phyloP scores from a whole-genome alignment of 2,888 invertebrate species.

The Anthoptus insignis region DNA sequence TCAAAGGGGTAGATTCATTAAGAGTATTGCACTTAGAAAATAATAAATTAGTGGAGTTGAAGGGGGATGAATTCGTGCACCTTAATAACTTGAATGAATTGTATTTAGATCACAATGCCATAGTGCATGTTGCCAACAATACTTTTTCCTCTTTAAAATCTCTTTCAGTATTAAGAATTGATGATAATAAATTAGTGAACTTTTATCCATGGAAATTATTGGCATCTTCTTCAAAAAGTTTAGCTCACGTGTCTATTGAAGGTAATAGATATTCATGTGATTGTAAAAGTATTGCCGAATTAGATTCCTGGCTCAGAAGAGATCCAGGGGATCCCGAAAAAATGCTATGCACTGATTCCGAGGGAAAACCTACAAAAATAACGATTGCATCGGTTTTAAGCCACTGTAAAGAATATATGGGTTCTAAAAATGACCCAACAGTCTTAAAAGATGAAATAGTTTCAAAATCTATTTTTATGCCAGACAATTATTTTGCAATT shows the following conservation, averaged over 20 bases:
- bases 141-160: slow-evolving; percentile 92
- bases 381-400: slow-evolving; percentile 84
- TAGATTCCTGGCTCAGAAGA: slow-evolving; percentile 90
- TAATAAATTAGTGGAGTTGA: slow-evolving; percentile 91
- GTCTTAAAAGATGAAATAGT: slow-evolving; percentile 83
- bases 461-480: slow-evolving; percentile 88
- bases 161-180: slow-evolving; percentile 91
- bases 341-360: slow-evolving; percentile 89
- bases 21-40: slow-evolving; percentile 92
- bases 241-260: slow-evolving; percentile 90
- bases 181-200: slow-evolving; percentile 92
- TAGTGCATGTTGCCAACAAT: slow-evolving; percentile 91
- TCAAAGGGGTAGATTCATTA: slow-evolving; percentile 92
- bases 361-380: slow-evolving; percentile 82
- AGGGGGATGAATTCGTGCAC: slow-evolving; percentile 93
- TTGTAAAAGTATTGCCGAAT: slow-evolving; percentile 90
- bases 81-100: slow-evolving; percentile 91
- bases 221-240: slow-evolving; percentile 87
- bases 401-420: slow-evolving; percentile 89
- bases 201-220: slow-evolving; percentile 91
- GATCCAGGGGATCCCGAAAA: slow-evolving; percentile 90
- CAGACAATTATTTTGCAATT: slow-evolving; percentile 91
- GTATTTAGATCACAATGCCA: slow-evolving; percentile 93
- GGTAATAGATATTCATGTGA: slow-evolving; percentile 95
- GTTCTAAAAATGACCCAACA: slow-evolving; percentile 77